Evolutionary conservation across 2,888 invertebrate genomes (phyloP).

Genomic region (Ellobium chinense): DNA sequence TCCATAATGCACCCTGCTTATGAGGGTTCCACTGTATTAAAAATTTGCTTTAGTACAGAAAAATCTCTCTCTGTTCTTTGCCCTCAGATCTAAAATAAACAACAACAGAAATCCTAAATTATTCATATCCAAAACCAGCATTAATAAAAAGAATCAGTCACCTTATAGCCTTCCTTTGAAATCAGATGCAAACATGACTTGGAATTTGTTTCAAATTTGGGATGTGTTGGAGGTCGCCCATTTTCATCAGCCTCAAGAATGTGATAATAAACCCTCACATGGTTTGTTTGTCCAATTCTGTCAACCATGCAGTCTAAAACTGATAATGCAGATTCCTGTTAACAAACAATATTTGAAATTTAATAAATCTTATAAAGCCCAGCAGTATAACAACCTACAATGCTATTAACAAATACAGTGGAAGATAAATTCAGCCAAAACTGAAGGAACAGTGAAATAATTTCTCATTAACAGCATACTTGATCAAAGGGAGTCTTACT

Average conservation of each 20-base stretch:
- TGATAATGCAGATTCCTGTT: slow-evolving; percentile 63
- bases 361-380: not conserved
- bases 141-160: slow-evolving; percentile 20
- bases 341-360: not conserved
- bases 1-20: too few relatives aligned
- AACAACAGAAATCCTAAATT: too few relatives aligned
- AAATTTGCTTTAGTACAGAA: too few relatives aligned
- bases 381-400: not conserved
- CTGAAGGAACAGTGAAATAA: too few relatives aligned
- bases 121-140: too few relatives aligned
- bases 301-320: slow-evolving; percentile 72
- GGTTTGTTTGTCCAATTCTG: slow-evolving; percentile 55
- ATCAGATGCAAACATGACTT: slow-evolving; percentile 69
- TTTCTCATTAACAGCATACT: too few relatives aligned
- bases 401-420: too few relatives aligned
- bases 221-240: slow-evolving; percentile 62
- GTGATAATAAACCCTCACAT: slow-evolving; percentile 64
- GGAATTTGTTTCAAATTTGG: slow-evolving; percentile 56
- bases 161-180: slow-evolving; percentile 68
- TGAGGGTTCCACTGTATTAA: too few relatives aligned
- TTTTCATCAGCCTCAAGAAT: slow-evolving; percentile 66
- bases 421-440: too few relatives aligned
- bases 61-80: too few relatives aligned
- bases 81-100: too few relatives aligned
- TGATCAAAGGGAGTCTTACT: too few relatives aligned